phyloP scores from a whole-genome alignment of 2,113 vertebrate species.

The Talpa occidentalis region DNA sequence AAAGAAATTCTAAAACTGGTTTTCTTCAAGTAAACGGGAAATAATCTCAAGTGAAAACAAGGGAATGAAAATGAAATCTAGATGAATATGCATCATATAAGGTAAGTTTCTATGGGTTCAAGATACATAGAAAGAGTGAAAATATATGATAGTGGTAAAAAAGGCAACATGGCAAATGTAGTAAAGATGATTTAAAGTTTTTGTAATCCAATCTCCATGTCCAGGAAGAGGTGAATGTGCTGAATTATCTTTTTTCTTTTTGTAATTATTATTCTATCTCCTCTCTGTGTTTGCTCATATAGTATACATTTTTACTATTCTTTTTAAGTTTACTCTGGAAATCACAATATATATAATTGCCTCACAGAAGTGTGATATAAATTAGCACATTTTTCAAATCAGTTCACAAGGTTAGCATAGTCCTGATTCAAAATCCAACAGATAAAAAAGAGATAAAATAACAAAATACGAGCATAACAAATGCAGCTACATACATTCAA shows the following conservation, averaged over 20 bases:
- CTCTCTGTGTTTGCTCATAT: too few relatives aligned
- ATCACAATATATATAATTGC: too few relatives aligned
- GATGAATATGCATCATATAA: neutral
- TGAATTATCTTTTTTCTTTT: neutral
- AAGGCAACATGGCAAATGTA: neutral
- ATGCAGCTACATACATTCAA: neutral
- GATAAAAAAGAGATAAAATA: neutral
- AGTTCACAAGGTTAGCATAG: slow-evolving; percentile 20
- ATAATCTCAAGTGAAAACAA: neutral
- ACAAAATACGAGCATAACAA: neutral
- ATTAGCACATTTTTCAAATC: neutral
- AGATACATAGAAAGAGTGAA: neutral
- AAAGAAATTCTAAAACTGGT: neutral
- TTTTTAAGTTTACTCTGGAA: too few relatives aligned
- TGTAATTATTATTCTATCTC: too few relatives aligned
- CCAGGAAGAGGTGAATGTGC: neutral
- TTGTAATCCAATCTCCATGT: neutral
- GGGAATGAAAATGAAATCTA: neutral
- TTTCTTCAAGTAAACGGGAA: neutral
- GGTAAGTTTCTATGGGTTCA: neutral
- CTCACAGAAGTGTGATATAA: too few relatives aligned
- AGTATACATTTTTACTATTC: too few relatives aligned
- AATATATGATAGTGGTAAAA: neutral
- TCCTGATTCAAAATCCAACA: neutral
- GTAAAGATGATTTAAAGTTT: neutral